Base-by-base conservation (phyloP, 1,140 invertebrate species). In the Pomacea maculata region DNA sequence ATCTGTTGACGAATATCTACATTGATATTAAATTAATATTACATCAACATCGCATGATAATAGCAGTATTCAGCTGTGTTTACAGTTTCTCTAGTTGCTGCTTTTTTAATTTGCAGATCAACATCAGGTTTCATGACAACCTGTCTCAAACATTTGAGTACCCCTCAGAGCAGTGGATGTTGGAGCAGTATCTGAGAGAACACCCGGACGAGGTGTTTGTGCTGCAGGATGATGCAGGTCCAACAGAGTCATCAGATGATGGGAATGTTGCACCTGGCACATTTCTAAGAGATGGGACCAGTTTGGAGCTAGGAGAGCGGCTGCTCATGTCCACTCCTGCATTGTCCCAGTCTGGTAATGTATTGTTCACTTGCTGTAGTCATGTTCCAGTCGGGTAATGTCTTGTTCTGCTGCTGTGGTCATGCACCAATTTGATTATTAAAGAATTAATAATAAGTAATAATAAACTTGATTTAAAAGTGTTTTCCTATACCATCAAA, bases 141-240 rank as follows among this genome's bases (percentile, higher is more conserved):
- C 68, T 82, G 19, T 82, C 63, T 0, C 80, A 84, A 29, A 83
- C 79, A 45, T 84, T 85, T 71, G 87, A 88, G 80, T 88, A 88
- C 71, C 86, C 85, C 14, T 82, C 77, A 57, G 87, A 88, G 72
- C 83, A 86, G 55, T 19, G 64, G 5, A 75, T 83, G 10, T 73
- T 88, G 67, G 82, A 83, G 70, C 64, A 78, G 9, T 88, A 86
- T 76, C 79, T 88, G 15, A 63, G 65, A 25, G 79, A 86, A 15
- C 86, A 87, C 67, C 87, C 87, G 10, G 82, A 85, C 10, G 83
- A 83, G n/a, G 78, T 83, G 9, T 57, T 84, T 15, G 70, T 80
- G 54, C 72, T 85, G 73, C 81, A 84, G 19, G 85, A 80, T 52
- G 29, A 55, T 67, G 63, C n/a, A 9, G 45, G 52, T 14, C 65